Conservation (phyloP, 2,113 vertebrate species). For the Dicrurus megarhynchus region DNA sequence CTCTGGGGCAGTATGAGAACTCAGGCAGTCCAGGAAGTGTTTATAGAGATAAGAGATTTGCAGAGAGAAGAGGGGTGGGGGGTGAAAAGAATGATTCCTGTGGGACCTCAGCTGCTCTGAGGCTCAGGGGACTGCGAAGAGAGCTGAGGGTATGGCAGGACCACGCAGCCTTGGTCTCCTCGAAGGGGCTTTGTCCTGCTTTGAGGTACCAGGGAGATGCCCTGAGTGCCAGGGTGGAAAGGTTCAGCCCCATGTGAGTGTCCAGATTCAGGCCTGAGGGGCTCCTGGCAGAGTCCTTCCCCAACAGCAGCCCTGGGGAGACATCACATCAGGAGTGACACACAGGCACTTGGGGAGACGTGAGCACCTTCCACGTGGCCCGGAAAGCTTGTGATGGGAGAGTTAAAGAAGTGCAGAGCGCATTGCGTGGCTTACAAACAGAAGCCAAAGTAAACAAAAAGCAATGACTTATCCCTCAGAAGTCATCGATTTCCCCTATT, state of each 20-base stretch:
- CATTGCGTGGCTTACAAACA: constrained; percentile 8
- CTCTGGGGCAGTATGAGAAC: constrained; percentile 49
- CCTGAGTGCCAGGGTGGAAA: background rate
- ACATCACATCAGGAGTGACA: background rate
- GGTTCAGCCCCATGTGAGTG: fast-evolving
- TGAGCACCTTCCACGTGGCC: background rate
- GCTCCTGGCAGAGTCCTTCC: background rate
- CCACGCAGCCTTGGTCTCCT: background rate
- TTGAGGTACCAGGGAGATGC: background rate
- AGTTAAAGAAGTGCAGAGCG: background rate
- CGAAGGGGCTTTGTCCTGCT: background rate
- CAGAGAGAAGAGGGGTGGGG: background rate
- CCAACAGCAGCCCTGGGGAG: fast-evolving
- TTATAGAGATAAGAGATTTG: constrained; percentile 54
- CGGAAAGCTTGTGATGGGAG: background rate
- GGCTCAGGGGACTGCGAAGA: background rate
- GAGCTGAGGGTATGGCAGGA: background rate
- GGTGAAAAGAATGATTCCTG: background rate
- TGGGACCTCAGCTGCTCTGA: background rate
- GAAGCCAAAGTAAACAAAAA: constrained; percentile 50
- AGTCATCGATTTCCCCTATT: constrained; percentile 54
- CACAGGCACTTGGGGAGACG: background rate
- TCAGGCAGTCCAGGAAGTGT: constrained; percentile 43
- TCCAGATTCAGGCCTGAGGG: background rate
- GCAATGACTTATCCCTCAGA: constrained; percentile 30